Base-by-base conservation (phyloP, 2,797 vertebrate species). In the Sebastes steindachneri region DNA sequence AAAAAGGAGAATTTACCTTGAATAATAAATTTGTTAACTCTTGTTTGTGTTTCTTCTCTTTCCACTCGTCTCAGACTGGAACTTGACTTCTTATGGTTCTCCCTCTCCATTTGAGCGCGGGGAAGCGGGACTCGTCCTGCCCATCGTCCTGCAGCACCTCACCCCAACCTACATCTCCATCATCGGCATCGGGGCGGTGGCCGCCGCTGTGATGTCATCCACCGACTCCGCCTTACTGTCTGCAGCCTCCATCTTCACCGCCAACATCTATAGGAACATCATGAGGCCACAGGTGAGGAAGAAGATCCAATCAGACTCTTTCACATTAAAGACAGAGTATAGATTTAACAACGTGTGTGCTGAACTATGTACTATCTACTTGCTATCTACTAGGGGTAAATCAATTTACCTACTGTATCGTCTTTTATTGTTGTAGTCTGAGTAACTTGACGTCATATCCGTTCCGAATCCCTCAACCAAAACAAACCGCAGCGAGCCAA, bases 191-290 rank as follows among this genome's bases (percentile, higher is more conserved):
- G 93, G 93, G 37, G 88, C 88, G 25, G 88, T 94, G 67, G 88
- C 84, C 1, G 90, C 90, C 3, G 93, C 92, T 0, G 92, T 94
- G 70, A 90, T 90, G 82, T 91, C 88, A 14, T 93, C 90, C 74
- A 87, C 91, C 1, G 94, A 95, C 86, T 94, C 92, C 0, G 91
- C 92, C 3, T 59, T 95, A 9, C 82, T 94, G 29, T 92, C 93
- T 26, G 88, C 84, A 8, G 92, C 92, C 54, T 92, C 87, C 68
- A 88, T 93, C 68, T 92, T 94, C 85, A 85, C 91, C 80, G 89
- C 86, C 77, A 90, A 83, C 88, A 88, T 86, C 25, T 86, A 83
- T 31, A 88, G 67, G 84, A 94, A 89, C 86, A 90, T 92, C 68
- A 75, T 93, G 51, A 82, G 90, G 79, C 75, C 85, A n/a, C 77